Conservation (phyloP, 2,888 invertebrate species). For the Aelia acuminata region DNA sequence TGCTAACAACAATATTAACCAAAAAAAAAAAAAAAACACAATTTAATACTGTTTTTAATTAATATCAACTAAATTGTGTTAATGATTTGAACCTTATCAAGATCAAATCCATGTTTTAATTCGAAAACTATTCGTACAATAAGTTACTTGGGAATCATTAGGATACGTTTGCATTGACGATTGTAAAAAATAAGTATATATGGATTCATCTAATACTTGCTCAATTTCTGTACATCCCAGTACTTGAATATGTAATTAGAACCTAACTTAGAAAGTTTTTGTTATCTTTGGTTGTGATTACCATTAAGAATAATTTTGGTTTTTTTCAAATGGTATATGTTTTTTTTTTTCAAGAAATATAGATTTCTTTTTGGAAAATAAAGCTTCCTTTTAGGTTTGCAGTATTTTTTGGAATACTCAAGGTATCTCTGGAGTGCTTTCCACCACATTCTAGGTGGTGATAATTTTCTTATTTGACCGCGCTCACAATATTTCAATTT, state of each 20-base stretch:
- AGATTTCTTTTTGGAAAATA: conserved; percentile 52
- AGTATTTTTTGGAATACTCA: conserved; percentile 16
- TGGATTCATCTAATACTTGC: neutral
- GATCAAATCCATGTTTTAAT: no score
- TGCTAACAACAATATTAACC: neutral
- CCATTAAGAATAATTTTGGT: conserved; percentile 12
- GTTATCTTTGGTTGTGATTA: neutral
- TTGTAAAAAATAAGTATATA: neutral
- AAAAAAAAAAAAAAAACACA: neutral
- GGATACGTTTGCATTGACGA: neutral
- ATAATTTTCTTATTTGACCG: conserved; percentile 20
- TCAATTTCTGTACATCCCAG: neutral
- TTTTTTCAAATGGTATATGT: conserved; percentile 8
- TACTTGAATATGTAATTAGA: neutral
- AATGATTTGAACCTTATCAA: no score
- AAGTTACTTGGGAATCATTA: neutral
- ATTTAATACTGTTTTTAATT: neutral
- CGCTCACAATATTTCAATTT: conserved; percentile 25
- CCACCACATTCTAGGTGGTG: conserved; percentile 63
- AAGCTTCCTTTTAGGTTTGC: conserved; percentile 11
- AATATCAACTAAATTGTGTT: neutral
- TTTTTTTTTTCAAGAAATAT: conserved; percentile 46
- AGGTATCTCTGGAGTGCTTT: conserved; percentile 61
- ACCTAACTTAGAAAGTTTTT: neutral
- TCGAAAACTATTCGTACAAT: neutral